Evolutionary conservation across 2,888 invertebrate species (phyloP), one percentile per base, ranked within the genome.

Genomic region (Embidobia sp.): DNA sequence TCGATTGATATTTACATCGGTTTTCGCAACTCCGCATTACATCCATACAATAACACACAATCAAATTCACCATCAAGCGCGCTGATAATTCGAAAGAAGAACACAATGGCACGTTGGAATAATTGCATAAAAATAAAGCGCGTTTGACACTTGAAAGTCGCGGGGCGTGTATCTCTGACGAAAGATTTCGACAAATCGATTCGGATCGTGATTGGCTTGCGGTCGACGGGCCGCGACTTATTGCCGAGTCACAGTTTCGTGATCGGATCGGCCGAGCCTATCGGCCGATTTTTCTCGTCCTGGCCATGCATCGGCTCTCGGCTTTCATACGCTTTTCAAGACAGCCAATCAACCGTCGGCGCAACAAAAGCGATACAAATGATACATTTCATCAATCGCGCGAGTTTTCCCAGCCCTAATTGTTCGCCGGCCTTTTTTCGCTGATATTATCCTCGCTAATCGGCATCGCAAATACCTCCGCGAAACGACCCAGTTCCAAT

Each of bases 121-220:
- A 67, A 48, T 57, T 40, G 42, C 26, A 46, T 35, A 55, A 66
- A 57, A 57, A 27, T 55, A 2, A 13, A n/a, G 13, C 19, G 13
- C 33, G 27, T 49, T 57, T 69, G 53, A 44, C 63, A 55, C 35
- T 75, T 61, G 67, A 73, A 64, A 73, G 61, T 64, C 37, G 46
- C 46, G 31, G 44, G 76, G 55, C 57, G 76, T 72, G 67, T 67
- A 66, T 53, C 64, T 59, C 55, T 63, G 72, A 61, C 77, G 72
- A 77, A 67, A 67, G 77, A 77, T 66, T 77, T 72, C 70, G 77
- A 77, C 77, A 77, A 77, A 77, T 77, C 72, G 77, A 76, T 77
- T 77, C 35, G 13, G 66, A 66, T 72, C 72, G 55, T 67, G 72
- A 72, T 77, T 72, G 72, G 61, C 53, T 35, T 59, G 59, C 59